These are phyloP conservation scores for Drosophila tanythrix DNA, from an alignment of 2,888 invertebrate species.

Conservation along the genomic window DNA sequence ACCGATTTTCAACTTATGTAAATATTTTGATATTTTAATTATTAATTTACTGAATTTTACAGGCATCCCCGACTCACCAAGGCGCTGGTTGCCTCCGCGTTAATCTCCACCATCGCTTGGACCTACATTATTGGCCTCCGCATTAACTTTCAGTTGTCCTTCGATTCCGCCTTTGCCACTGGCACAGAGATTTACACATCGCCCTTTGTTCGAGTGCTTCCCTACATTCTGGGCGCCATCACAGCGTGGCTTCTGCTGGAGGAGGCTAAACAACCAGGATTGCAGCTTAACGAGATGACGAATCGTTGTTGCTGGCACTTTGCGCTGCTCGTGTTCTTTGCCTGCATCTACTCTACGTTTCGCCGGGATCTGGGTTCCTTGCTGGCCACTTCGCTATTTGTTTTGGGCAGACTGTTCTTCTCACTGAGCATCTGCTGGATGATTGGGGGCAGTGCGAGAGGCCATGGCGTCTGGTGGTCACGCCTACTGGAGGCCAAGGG, in stretches of 20 bases:
- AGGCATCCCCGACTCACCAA: slow-evolving; percentile 81
- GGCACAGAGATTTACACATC: slow-evolving; percentile 85
- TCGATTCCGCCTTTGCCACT: slow-evolving; percentile 83
- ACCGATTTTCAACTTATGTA: neutral
- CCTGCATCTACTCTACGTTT: slow-evolving; percentile 83
- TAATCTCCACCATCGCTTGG: slow-evolving; percentile 78
- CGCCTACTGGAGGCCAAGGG: slow-evolving; percentile 82
- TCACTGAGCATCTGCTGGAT: slow-evolving; percentile 87
- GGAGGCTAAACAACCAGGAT: slow-evolving; percentile 55
- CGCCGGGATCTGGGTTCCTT: slow-evolving; percentile 85
- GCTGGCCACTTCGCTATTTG: slow-evolving; percentile 85
- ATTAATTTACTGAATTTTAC: neutral
- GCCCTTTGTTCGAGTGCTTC: slow-evolving; percentile 86
- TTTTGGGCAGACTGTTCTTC: slow-evolving; percentile 86
- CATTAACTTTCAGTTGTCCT: slow-evolving; percentile 82
- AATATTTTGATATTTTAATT: neutral
- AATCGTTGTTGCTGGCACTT: slow-evolving; percentile 83
- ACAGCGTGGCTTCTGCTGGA: slow-evolving; percentile 85
- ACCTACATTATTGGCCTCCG: slow-evolving; percentile 77
- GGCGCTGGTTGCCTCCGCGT: slow-evolving; percentile 45
- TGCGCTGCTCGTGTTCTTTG: slow-evolving; percentile 79
- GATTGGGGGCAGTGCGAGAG: slow-evolving; percentile 86
- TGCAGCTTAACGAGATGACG: slow-evolving; percentile 64
- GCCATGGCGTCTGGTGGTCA: slow-evolving; percentile 85
- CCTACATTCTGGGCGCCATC: slow-evolving; percentile 85